A percentile compares a stretch with the other conserved stretches of the same genome.
Evolutionary conservation across 1,140 invertebrate genomes (phyloP).

Genomic region (Ectropis grisescens): DNA sequence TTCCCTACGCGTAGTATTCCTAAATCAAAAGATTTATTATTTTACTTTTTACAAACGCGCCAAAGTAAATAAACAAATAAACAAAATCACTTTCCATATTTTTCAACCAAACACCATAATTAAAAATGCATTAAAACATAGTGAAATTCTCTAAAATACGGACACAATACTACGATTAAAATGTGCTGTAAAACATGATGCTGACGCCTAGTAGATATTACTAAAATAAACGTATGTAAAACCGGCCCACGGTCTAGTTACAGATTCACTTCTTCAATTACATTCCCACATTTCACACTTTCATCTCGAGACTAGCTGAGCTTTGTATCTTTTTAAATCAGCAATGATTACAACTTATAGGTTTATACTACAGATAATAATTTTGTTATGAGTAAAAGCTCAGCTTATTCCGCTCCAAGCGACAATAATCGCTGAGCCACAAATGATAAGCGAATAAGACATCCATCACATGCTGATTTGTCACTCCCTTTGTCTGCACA

Average conservation of each 20-base stretch:
- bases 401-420: too few species aligned
- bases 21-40: too few species aligned
- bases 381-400: too few species aligned
- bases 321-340: background rate
- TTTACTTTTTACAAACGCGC: too few species aligned
- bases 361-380: too few species aligned
- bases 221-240: background rate
- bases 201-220: constrained; percentile 13
- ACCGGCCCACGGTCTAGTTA: constrained; percentile 13
- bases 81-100: constrained; percentile 2
- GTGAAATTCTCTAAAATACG: constrained; percentile 23
- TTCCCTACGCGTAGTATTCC: too few species aligned
- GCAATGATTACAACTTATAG: too few species aligned
- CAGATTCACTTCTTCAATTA: constrained; percentile 6
- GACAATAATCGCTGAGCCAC: too few species aligned
- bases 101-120: constrained; percentile 9
- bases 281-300: constrained; percentile 11
- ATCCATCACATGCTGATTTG: too few species aligned
- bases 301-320: constrained; percentile 13
- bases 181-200: constrained; percentile 24
- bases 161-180: constrained; percentile 29
- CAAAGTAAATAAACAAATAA: too few species aligned
- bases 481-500: too few species aligned
- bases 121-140: constrained; percentile 21
- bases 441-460: too few species aligned